phyloP scores from a whole-genome alignment of 2,888 invertebrate genomes.

The Tortricodes alternella region DNA sequence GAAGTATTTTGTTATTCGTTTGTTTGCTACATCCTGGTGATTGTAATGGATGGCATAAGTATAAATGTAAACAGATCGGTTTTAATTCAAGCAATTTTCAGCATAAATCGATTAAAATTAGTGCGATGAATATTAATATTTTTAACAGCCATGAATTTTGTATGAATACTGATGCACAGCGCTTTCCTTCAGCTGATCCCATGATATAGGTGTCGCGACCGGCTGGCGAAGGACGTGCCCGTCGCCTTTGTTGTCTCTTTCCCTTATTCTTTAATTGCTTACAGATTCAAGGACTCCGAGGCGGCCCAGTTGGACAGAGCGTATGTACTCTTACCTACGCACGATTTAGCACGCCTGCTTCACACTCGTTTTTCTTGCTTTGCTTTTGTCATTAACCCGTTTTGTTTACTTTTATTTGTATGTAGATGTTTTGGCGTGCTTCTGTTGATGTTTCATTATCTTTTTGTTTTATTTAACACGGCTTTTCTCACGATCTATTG shows the following conservation, averaged over 20 bases:
- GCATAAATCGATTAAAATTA: too few species aligned
- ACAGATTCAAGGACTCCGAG: constrained; percentile 93
- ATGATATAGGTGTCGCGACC: background rate
- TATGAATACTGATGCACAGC: too few species aligned
- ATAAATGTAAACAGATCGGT: too few species aligned
- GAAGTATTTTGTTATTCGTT: too few species aligned
- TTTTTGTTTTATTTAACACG: background rate
- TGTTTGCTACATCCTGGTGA: too few species aligned
- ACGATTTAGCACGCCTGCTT: constrained; percentile 57
- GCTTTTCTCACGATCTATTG: constrained; percentile 1
- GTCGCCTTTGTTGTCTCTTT: constrained; percentile 68
- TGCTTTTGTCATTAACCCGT: background rate
- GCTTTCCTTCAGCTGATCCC: too few species aligned
- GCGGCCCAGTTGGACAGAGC: constrained; percentile 90
- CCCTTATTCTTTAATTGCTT: constrained; percentile 84
- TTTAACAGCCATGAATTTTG: too few species aligned
- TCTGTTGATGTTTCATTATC: too few species aligned
- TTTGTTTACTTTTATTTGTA: constrained; percentile 8
- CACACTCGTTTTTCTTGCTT: constrained; percentile 1
- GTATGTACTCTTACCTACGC: constrained; percentile 86
- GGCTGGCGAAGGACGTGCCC: constrained; percentile 55
- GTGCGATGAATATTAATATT: too few species aligned
- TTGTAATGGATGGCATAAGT: too few species aligned
- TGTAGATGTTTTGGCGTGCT: background rate
- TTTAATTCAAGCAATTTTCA: too few species aligned